Percentiles rank a stretch among this genome's conserved stretches.
These are phyloP conservation scores for Thalassarche chlororhynchos DNA, from an alignment of 2,113 vertebrate species.

Conservation along the genomic window DNA sequence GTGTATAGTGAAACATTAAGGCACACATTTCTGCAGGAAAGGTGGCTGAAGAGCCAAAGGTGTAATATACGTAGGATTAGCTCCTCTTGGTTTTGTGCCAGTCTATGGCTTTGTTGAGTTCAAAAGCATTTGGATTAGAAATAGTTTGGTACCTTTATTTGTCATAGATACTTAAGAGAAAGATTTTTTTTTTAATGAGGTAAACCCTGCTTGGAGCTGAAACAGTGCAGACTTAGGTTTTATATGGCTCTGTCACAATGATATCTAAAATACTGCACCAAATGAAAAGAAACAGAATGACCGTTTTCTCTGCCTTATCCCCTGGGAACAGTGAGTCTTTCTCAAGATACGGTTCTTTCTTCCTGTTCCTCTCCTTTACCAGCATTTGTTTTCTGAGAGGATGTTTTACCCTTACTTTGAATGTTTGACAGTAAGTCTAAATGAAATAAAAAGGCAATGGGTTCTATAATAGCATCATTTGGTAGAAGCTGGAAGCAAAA, in stretches of 20 bases:
- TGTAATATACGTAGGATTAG: not conserved
- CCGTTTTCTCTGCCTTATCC: not conserved
- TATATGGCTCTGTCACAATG: not conserved
- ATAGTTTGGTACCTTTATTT: not conserved
- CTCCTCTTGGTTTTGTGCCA: not conserved
- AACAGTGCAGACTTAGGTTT: not conserved
- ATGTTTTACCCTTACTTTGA: not conserved
- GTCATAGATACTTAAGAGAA: not conserved
- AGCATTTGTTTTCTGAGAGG: not conserved
- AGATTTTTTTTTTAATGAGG: not conserved
- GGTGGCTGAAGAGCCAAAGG: not conserved
- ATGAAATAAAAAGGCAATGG: not conserved
- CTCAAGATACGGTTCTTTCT: not conserved
- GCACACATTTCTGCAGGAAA: not conserved
- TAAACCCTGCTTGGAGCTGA: not conserved
- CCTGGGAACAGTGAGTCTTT: not conserved
- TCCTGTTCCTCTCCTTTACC: not conserved
- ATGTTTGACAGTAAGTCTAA: not conserved
- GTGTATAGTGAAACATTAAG: not conserved
- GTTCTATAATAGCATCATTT: not conserved
- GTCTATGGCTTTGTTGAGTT: not conserved
- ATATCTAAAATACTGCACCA: not conserved
- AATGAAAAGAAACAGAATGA: not conserved
- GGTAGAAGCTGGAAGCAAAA: not conserved
- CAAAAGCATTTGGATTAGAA: not conserved